These are phyloP conservation scores for Pheosia gnoma DNA, from an alignment of 2,888 invertebrate species.

Conservation along the genomic window DNA sequence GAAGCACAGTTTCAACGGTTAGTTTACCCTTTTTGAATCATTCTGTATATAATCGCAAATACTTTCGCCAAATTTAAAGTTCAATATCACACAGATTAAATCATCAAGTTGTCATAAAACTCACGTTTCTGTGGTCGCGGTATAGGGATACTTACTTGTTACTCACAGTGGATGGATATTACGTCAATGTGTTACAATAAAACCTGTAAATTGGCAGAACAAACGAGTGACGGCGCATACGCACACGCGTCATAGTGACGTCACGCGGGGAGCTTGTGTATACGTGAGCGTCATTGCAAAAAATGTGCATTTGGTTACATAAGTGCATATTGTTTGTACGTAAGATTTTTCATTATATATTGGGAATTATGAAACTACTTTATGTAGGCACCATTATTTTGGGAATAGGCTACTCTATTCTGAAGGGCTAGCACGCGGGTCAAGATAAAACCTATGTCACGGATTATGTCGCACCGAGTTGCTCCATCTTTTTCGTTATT, in stretches of 20 bases:
- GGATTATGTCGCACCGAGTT: too few species aligned
- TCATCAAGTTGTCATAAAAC: not conserved
- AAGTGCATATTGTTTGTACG: not conserved
- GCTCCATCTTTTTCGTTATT: too few species aligned
- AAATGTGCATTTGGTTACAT: not conserved
- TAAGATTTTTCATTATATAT: too few species aligned
- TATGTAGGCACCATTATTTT: too few species aligned
- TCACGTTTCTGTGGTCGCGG: not conserved
- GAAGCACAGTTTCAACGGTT: too few species aligned
- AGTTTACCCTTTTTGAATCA: too few species aligned
- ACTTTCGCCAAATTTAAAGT: too few species aligned
- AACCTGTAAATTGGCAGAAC: not conserved
- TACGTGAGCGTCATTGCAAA: not conserved
- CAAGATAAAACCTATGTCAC: too few species aligned
- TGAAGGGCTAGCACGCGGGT: too few species aligned
- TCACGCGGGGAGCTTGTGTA: slow-evolving; percentile 2
- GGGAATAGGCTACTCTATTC: too few species aligned
- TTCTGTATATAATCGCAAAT: too few species aligned
- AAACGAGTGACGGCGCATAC: not conserved
- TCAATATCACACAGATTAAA: not conserved
- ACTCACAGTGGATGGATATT: not conserved
- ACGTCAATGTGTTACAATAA: not conserved
- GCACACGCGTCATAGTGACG: not conserved
- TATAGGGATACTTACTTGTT: not conserved
- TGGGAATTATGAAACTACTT: too few species aligned